Evolutionary conservation across 2,888 invertebrate species (phyloP), one percentile per base, ranked within the genome.

Genomic region (Resseliella maxima): DNA sequence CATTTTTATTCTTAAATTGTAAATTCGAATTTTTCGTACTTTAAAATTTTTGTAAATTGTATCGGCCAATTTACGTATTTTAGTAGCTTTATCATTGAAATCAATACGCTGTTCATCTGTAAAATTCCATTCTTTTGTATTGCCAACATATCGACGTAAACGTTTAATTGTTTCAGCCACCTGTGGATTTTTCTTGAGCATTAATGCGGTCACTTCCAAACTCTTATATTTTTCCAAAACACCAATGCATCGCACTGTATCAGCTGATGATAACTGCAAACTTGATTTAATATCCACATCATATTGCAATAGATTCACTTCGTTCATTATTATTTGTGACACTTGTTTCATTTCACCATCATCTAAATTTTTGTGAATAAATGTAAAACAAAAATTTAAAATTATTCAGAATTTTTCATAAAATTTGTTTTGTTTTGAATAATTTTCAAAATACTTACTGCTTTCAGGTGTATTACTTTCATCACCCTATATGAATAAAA

Each of bases 131-230:
- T 94, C 93, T 6, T 93, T 92, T 1, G 94, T 91, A 90, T 96
- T 96, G 10, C 97, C 97, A 54, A 96, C 94, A 90, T 97, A 97
- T 83, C 94, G 93, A 24, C 95, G 92, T 90, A 96, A 92, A 87
- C 95, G 93, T 88, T 95, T 94, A 86, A 96, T 93, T 0, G 96
- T 96, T 89, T 96, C 95, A 85, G 97, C 93, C 88, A 95, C 93
- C 85, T 94, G 94, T 0, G 96, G 95, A 91, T 96, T 95, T 88
- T 96, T 96, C 86, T 96, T 93, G 72, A 97, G 90, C 95, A 96
- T 96, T 35, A 96, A 90, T 0, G 94, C 94, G 87, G 94, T 94
- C 10, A 91, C 85, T 85, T 90, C 89, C 18, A 91, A 88, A 1
- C 92, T 91, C 87, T 92, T 90, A 8, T 93, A 90, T 87, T 94